Conservation (phyloP, 2,113 vertebrate genomes). For the Catharus fuscescens region DNA sequence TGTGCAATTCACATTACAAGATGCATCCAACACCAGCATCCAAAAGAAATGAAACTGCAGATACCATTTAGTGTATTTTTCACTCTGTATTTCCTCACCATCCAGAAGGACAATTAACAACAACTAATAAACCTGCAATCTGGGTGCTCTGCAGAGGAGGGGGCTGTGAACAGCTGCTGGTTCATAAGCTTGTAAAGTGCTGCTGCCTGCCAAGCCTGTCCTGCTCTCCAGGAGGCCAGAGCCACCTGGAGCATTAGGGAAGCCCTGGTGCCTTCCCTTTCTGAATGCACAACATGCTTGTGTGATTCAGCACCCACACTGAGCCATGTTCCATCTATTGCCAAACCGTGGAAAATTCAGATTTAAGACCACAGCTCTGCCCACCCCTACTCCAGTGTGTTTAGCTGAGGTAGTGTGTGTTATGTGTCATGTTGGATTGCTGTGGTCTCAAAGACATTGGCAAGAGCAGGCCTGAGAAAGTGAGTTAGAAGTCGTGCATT, state of each 20-base stretch:
- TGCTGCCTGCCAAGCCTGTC: fast-evolving
- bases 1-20: neutral
- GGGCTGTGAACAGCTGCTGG: neutral
- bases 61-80: neutral
- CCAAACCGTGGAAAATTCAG: neutral
- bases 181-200: neutral
- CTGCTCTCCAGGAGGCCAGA: neutral
- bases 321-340: fast-evolving
- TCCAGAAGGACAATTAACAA: neutral
- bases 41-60: neutral
- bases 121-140: neutral
- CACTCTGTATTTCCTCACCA: neutral
- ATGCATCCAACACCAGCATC: neutral
- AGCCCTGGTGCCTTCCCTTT: neutral
- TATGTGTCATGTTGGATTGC: neutral
- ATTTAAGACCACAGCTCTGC: neutral
- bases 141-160: neutral
- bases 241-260: fast-evolving
- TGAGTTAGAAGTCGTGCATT: neutral
- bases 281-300: fast-evolving
- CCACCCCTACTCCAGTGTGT: fast-evolving
- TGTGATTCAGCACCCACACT: neutral
- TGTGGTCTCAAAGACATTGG: neutral
- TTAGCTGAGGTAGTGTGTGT: neutral
- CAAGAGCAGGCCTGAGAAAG: neutral